Percentiles rank a stretch among this genome's conserved stretches.
These are phyloP conservation scores for Parambassis ranga DNA, from an alignment of 2,797 vertebrate species.

Conservation along the genomic window DNA sequence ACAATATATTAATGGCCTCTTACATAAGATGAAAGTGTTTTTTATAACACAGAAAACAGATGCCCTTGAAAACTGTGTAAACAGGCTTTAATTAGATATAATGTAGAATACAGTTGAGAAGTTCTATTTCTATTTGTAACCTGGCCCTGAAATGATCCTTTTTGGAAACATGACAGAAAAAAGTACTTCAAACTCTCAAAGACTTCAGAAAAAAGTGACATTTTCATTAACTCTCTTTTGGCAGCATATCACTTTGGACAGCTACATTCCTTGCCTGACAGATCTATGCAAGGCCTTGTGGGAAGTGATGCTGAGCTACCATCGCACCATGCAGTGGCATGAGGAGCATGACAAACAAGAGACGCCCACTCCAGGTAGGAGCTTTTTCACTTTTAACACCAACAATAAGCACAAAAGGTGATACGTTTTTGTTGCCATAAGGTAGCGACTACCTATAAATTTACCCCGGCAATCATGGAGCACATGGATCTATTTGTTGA, in stretches of 20 bases:
- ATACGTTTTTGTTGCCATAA: no score
- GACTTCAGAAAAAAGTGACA: background rate
- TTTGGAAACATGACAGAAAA: no score
- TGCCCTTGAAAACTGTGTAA: slow-evolving; percentile 24
- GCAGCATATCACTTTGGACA: slow-evolving; percentile 96
- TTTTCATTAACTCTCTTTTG: slow-evolving; percentile 1
- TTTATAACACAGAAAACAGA: background rate
- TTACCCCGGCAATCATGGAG: no score
- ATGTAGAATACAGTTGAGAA: background rate
- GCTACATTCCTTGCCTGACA: slow-evolving; percentile 97
- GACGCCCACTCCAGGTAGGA: slow-evolving; percentile 77
- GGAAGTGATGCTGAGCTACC: slow-evolving; percentile 99
- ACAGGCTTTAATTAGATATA: slow-evolving; percentile 27
- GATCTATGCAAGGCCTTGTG: slow-evolving; percentile 98
- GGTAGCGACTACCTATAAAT: no score
- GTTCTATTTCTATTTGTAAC: background rate
- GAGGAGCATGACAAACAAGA: slow-evolving; percentile 88
- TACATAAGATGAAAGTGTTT: slow-evolving; percentile 17
- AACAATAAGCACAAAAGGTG: no score
- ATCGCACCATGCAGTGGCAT: slow-evolving; percentile 97
- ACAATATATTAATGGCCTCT: slow-evolving; percentile 19
- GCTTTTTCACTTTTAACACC: background rate
- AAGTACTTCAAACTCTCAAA: background rate
- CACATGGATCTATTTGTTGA: no score
- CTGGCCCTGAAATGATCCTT: background rate